Evolutionary conservation across 2,113 vertebrate species (phyloP), one percentile per base, ranked within the genome.

Genomic region (Tenrec ecaudatus): DNA sequence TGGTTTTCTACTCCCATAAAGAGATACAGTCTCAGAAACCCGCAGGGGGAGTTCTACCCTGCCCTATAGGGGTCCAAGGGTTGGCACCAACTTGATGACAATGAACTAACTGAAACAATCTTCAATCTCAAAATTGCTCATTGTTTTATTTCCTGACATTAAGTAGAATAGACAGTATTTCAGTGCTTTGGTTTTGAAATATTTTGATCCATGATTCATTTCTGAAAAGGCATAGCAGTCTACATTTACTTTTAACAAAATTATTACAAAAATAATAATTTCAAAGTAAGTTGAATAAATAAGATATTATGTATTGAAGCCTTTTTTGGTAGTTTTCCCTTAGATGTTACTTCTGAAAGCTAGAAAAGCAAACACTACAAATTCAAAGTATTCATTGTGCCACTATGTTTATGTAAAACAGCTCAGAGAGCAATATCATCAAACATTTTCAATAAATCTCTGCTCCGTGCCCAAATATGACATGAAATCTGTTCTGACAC

Each of bases 401-500:
- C 25, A 14, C 64, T 29, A 40, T 40, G 22, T 79, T 79, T 92
- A 95, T 95, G 88, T 77, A 88, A 83, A 96, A 66, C 66, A 95
- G 33, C 27, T 43, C 4, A 1, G 43, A 86, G 78, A 92, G 64
- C 8, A 23, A 76, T 76, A 91, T 36, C 78, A 86, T 80, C 86
- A 92, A 93, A 12, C 73, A 92, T 78, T 92, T 97, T 85, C 96
- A 95, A 96, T 91, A 95, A 90, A 93, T 97, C 91, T 91, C 15
- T 29, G 53, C 33, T 88, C 84, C 89, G 58, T 78, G 60, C 83
- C 82, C 90, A 83, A 88, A 91, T 94, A 95, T 33, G 92, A 97
- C 96, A 97, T 95, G 94, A 95, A 96, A 90, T 96, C 82, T 96
- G 82, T 89, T 92, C 89, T 86, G 93, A 96, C 89, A 95, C 10